phyloP scores from a whole-genome alignment of 2,113 vertebrate species.

The Promerops cafer region DNA sequence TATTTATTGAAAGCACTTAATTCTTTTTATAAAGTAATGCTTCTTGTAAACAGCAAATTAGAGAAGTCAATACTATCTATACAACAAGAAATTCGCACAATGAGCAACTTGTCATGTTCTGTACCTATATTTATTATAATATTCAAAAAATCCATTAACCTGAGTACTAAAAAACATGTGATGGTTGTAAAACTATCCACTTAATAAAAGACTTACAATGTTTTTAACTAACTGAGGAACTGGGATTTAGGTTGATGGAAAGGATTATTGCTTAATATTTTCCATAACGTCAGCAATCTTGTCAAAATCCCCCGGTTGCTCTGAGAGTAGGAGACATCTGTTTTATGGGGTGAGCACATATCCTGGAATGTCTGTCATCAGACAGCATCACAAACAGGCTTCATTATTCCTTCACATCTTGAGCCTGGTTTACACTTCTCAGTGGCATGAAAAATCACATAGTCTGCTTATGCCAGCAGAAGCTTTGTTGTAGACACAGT shows the following conservation, averaged over 20 bases:
- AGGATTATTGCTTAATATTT: constrained; percentile 51
- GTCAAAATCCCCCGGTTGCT: constrained; percentile 6
- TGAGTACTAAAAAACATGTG: neutral
- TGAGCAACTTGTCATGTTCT: neutral
- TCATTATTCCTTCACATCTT: neutral
- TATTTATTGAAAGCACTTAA: neutral
- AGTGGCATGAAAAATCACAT: neutral
- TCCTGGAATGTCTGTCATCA: constrained; percentile 9
- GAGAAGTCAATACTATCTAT: neutral
- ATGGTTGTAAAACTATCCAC: constrained; percentile 13
- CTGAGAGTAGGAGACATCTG: constrained; percentile 4
- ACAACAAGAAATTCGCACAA: neutral
- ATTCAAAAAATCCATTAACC: constrained; percentile 19
- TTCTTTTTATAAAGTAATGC: neutral
- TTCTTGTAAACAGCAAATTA: neutral
- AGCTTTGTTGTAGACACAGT: neutral
- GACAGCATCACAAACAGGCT: neutral
- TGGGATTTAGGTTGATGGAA: constrained; percentile 31
- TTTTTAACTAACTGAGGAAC: constrained; percentile 32
- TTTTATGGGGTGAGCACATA: constrained; percentile 12
- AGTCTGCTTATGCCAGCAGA: neutral
- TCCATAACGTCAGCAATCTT: neutral
- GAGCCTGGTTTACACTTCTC: neutral
- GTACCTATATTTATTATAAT: neutral
- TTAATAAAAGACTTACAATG: constrained; percentile 30